A percentile compares a stretch with the other conserved stretches of the same genome.
These are phyloP conservation scores for Mobula birostris DNA, from an alignment of 2,113 vertebrate species.

Conservation along the genomic window DNA sequence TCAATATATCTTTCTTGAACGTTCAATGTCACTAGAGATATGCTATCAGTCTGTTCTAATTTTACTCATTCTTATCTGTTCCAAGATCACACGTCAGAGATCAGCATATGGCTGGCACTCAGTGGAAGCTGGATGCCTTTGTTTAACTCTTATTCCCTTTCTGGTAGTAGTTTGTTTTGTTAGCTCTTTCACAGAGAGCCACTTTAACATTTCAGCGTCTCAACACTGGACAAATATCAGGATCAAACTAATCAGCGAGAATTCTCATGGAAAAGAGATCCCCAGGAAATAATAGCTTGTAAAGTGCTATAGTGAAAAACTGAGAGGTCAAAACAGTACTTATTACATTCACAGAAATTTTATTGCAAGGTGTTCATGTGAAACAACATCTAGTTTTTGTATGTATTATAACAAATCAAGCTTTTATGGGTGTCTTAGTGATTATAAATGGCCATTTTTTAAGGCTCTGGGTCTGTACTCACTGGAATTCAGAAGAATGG, in stretches of 20 bases:
- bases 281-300: neutral
- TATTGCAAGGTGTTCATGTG: neutral
- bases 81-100: neutral
- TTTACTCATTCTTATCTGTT: conserved; percentile 5
- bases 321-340: neutral
- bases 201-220: neutral
- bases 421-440: neutral
- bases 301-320: neutral
- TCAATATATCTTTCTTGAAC: neutral
- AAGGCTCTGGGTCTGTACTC: no score
- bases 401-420: neutral
- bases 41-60: neutral
- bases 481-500: no score
- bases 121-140: neutral
- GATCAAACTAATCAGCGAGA: neutral
- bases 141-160: neutral
- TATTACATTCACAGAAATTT: neutral
- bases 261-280: neutral
- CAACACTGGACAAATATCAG: neutral
- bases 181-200: neutral
- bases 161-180: neutral
- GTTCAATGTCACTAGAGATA: neutral
- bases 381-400: neutral
- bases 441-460: neutral
- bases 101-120: neutral